Evolutionary conservation across 2,797 vertebrate species (phyloP), one percentile per base, ranked within the genome.

Genomic region (Sebastes goodei): DNA sequence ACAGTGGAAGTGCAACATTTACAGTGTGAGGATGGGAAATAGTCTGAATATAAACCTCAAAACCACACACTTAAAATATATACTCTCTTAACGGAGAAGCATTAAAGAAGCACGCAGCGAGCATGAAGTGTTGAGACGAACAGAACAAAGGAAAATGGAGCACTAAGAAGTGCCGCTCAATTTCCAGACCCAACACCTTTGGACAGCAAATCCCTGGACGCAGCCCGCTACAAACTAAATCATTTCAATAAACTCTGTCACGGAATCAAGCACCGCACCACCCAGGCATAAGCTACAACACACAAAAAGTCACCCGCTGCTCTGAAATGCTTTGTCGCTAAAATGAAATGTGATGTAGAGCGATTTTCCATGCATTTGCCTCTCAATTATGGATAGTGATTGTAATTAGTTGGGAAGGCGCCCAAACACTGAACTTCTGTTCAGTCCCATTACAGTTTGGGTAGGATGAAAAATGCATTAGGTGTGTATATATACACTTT

Each of bases 361-460:
- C 75, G 56, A 84, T 94, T 94, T 94, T 93, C 84, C 86, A 85
- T 94, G 92, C 90, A 59, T 93, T 92, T 86, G 81, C 89, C 81
- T 84, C 89, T 96, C 92, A 94, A 94, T 96, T 96, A 94, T 95
- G 81, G 77, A 95, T 95, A 29, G 73, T 93, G 94, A 95, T 67
- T 87, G 72, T 94, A 94, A 96, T 93, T 76, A 89, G 89, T 89
- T 92, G 38, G 81, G 94, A 95, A 84, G 86, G 92, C 85, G 86
- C 88, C 82, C 88, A 94, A 95, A 95, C 93, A 94, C 90, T 87
- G 83, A 92, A 94, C 90, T 94, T 94, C 94, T 94, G 90, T 88
- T 94, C 78, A 64, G 86, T 93, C 92, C 88, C 91, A 91, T 86
- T 91, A 87, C 92, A 92, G 92, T 94, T 95, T 94, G 89, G 88